Conservation (phyloP, 2,888 invertebrate species). For the Rugalucina vietnamica region DNA sequence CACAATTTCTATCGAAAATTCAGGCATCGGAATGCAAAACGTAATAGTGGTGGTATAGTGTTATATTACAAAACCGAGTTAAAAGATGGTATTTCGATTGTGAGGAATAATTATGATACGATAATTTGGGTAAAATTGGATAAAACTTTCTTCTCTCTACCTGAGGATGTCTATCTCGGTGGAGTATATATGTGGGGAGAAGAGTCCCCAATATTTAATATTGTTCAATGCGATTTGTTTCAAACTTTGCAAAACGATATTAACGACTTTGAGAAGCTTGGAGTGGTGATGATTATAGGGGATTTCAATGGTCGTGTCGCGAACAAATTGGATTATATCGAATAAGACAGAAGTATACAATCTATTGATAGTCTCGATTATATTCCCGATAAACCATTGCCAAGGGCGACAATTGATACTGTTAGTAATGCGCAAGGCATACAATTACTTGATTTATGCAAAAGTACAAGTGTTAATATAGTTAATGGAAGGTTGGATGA, state of each 20-base stretch:
- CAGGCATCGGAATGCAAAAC: slow-evolving; percentile 9
- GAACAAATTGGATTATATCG: not conserved
- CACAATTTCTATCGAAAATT: slow-evolving; percentile 17
- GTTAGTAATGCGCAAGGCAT: not conserved
- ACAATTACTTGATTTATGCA: not conserved
- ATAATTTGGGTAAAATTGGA: slow-evolving; percentile 26
- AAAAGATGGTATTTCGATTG: slow-evolving; percentile 2
- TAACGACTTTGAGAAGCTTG: not conserved
- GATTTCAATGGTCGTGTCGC: not conserved
- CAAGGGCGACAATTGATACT: not conserved
- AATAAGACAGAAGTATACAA: not conserved
- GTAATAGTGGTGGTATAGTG: slow-evolving; percentile 21
- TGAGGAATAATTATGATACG: slow-evolving; percentile 8
- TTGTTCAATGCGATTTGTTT: slow-evolving; percentile 29
- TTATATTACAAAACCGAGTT: slow-evolving; percentile 6
- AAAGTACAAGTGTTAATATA: not conserved
- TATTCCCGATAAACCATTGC: not conserved
- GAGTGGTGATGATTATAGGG: not conserved
- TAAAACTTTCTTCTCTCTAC: not conserved
- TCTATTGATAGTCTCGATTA: not conserved
- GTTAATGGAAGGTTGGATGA: not conserved
- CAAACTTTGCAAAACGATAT: slow-evolving; percentile 35
- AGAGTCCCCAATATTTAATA: slow-evolving; percentile 33
- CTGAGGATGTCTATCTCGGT: slow-evolving; percentile 13
- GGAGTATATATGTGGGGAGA: slow-evolving; percentile 32